Evolutionary conservation across 2,888 invertebrate species (phyloP), one percentile per base, ranked within the genome.

Genomic region (Pristionchus maxplancki): DNA sequence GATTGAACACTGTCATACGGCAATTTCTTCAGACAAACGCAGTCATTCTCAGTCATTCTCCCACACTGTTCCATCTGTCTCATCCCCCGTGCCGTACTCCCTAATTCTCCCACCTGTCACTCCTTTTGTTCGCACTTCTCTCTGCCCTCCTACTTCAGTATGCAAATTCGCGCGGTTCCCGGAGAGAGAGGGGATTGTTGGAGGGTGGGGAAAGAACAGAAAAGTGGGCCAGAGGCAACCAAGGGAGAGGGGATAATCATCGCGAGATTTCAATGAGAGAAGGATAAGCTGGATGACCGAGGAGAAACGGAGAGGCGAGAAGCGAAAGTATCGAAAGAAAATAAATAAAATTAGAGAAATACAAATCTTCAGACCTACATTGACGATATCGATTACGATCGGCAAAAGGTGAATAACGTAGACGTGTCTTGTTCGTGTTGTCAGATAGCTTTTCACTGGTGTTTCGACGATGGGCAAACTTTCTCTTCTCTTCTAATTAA

Each of bases 361-460:
- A 40, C 5, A 37, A 40, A 37, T 74, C 40, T 87, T 71, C 71
- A 87, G 86, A 87, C 44, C 34, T 31, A 48, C 34, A 44, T 87
- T 64, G 86, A 87, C 71, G 86, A 87, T 44, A 48, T 87, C 24
- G 86, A 87, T 50, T 87, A 87, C 71, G 71, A 71, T 24, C 44
- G 50, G 34, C 48, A 34, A n/a, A 87, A 87, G 86, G 86, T 87
- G 40, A 83, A 17, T 34, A 78, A 11, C n/a, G 82, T 83, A 83
- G 82, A 20, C 53, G 82, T 82, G 53, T 50, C n/a, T 31, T 17
- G 44, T 20, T 34, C 53, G 53, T 53, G 82, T 82, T 34, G 82
- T 82, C 8, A 28, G 8, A 53, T 53, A 28, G 53, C 34, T 15
- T 53, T 17, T 17, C 31, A 28, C 64, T 28, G 0, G 11, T 37